Evolutionary conservation across 2,113 vertebrate species (phyloP).

Genomic region (Morone chrysops): DNA sequence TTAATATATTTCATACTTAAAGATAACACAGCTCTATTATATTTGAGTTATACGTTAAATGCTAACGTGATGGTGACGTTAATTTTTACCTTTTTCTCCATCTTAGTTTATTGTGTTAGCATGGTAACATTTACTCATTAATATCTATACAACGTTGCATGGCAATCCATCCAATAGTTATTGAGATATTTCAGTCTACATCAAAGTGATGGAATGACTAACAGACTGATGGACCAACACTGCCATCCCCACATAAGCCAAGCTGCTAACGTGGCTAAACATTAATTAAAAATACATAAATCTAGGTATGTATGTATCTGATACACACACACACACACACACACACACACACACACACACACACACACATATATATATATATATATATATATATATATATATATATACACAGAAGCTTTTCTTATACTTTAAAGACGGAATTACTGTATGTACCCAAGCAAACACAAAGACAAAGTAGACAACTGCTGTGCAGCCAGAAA

Average conservation of each 20-base stretch:
- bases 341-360: too few species aligned
- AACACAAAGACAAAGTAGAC: conserved; percentile 66
- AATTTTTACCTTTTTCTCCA: too few species aligned
- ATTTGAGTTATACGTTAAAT: neutral
- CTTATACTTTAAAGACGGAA: neutral
- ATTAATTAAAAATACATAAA: neutral
- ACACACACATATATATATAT: too few species aligned
- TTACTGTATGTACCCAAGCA: conserved; percentile 37
- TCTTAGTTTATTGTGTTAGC: neutral
- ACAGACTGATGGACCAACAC: neutral
- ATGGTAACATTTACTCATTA: neutral
- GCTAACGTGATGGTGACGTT: neutral
- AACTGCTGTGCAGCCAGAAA: conserved; percentile 54
- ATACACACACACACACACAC: too few species aligned
- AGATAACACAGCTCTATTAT: too few species aligned
- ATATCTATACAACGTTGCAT: neutral
- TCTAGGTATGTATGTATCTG: too few species aligned
- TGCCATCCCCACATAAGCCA: neutral
- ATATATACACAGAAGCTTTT: neutral
- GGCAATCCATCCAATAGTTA: neutral
- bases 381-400: too few species aligned
- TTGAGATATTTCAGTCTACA: conserved; percentile 6
- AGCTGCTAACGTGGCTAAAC: neutral
- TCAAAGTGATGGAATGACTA: neutral
- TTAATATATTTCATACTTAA: too few species aligned